These are phyloP conservation scores for Anorthoa munda DNA, from an alignment of 2,888 invertebrate genomes.

Conservation along the genomic window DNA sequence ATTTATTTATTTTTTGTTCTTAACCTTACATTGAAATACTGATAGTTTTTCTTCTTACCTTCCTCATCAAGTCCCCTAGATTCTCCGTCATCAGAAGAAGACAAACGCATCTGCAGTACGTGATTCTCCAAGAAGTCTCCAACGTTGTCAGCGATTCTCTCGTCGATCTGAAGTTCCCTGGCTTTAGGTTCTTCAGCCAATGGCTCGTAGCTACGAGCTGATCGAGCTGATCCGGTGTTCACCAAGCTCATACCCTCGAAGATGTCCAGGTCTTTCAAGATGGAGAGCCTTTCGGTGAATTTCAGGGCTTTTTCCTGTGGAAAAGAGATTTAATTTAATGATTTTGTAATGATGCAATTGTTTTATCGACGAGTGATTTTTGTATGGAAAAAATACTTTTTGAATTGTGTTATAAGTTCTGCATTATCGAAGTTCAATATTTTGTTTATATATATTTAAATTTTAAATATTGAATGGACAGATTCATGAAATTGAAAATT, in stretches of 20 bases:
- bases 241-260: slow-evolving; percentile 89
- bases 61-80: slow-evolving; percentile 87
- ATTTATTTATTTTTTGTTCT: neutral
- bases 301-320: slow-evolving; percentile 91
- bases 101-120: slow-evolving; percentile 86
- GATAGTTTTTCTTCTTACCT: slow-evolving; percentile 74
- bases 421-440: fast-evolving
- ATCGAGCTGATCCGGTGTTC: slow-evolving; percentile 88
- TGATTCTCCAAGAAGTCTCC: slow-evolving; percentile 87
- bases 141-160: slow-evolving; percentile 85
- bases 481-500: neutral
- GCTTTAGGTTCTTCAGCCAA: slow-evolving; percentile 85
- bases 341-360: neutral
- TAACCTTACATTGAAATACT: slow-evolving; percentile 19
- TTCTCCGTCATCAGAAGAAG: slow-evolving; percentile 81
- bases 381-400: neutral
- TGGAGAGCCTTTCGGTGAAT: slow-evolving; percentile 91
- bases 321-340: slow-evolving; percentile 39
- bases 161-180: slow-evolving; percentile 85
- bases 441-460: neutral
- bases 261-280: slow-evolving; percentile 88
- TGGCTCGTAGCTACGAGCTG: slow-evolving; percentile 87
- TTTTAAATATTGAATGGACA: neutral
- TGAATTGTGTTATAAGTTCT: neutral
- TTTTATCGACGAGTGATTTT: neutral